These are phyloP conservation scores for Prochilodus magdalenae DNA, from an alignment of 2,113 vertebrate genomes.

Conservation along the genomic window DNA sequence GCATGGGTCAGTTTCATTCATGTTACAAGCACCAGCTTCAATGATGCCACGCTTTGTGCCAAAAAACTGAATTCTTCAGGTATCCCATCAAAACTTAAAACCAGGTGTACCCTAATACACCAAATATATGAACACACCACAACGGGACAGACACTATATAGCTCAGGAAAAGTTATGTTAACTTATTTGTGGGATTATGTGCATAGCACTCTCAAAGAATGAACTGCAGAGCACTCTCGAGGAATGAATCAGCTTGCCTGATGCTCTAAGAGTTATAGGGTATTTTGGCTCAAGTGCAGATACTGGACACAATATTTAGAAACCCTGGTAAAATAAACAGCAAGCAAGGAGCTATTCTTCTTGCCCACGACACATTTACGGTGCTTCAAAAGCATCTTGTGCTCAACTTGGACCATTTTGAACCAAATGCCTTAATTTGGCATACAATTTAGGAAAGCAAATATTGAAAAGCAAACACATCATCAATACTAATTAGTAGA, in stretches of 20 bases:
- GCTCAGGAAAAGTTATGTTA: neutral
- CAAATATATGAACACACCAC: neutral
- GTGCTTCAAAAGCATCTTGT: neutral
- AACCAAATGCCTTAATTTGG: neutral
- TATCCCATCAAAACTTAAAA: neutral
- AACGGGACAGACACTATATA: neutral
- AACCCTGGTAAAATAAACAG: neutral
- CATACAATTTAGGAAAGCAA: constrained; percentile 5
- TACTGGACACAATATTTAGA: neutral
- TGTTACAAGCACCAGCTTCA: neutral
- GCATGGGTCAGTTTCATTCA: neutral
- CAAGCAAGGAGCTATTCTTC: neutral
- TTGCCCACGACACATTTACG: neutral
- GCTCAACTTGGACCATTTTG: too few relatives aligned
- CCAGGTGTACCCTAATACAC: neutral
- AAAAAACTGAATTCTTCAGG: neutral
- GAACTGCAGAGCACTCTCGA: neutral
- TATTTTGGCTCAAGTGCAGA: neutral
- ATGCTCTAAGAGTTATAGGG: neutral
- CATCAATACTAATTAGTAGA: neutral
- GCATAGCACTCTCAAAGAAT: neutral
- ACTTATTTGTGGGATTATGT: too few relatives aligned
- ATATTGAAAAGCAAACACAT: neutral
- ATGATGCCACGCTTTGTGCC: neutral
- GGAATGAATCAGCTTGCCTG: neutral